These are phyloP conservation scores for Sphaeramia orbicularis DNA, from an alignment of 2,797 vertebrate genomes.

Conservation along the genomic window DNA sequence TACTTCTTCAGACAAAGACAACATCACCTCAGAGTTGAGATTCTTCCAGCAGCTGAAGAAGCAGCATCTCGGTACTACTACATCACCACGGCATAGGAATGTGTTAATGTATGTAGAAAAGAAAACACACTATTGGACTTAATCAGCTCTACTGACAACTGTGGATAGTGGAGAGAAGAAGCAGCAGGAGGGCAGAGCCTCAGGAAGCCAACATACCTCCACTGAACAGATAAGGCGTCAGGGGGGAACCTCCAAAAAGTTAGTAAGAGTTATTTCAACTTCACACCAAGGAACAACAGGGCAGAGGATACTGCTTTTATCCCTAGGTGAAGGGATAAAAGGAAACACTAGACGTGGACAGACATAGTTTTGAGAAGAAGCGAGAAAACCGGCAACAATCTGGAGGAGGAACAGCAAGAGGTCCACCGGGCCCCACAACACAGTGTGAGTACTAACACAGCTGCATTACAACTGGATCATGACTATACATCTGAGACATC, in stretches of 20 bases:
- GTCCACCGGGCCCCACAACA: constrained; percentile 59
- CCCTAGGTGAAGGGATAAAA: constrained; percentile 6
- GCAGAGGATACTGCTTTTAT: not conserved
- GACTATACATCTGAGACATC: not conserved
- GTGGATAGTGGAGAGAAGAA: constrained; percentile 35
- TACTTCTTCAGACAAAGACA: constrained; percentile 61
- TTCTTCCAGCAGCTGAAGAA: constrained; percentile 4
- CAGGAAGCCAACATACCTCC: constrained; percentile 58
- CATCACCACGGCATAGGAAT: not conserved
- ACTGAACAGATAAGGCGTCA: constrained; percentile 55
- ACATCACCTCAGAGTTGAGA: constrained; percentile 6
- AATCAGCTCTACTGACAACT: constrained; percentile 40
- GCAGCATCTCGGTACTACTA: not conserved
- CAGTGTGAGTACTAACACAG: constrained; percentile 74
- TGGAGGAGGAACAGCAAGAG: constrained; percentile 69
- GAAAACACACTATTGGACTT: constrained; percentile 16
- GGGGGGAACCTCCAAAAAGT: constrained; percentile 26
- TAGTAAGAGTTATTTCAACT: not conserved
- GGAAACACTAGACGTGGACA: constrained; percentile 5
- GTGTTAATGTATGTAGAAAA: constrained; percentile 17
- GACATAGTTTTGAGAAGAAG: constrained; percentile 17
- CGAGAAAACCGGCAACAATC: constrained; percentile 41
- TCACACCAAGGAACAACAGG: not conserved
- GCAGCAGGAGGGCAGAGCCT: constrained; percentile 50
- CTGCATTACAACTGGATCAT: not conserved